These are phyloP conservation scores for Halichoeres trimaculatus DNA, from an alignment of 2,113 vertebrate genomes.

Conservation along the genomic window DNA sequence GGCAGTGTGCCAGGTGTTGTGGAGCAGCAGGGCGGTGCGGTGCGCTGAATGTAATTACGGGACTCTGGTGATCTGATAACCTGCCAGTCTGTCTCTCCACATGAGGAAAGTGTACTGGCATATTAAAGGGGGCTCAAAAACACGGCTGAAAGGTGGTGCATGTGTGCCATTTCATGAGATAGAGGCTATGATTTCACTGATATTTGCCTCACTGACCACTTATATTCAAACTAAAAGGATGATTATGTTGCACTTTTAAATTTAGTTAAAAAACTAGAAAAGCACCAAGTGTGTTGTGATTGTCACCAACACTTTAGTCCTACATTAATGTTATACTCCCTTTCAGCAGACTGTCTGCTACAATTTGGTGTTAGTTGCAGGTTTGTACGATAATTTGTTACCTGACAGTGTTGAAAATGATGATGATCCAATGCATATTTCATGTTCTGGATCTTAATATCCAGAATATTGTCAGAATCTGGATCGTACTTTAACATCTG, in stretches of 20 bases:
- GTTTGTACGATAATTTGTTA: no score
- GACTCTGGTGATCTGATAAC: constrained; percentile 76
- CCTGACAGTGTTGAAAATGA: no score
- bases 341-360: no score
- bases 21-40: constrained; percentile 62
- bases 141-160: constrained; percentile 8
- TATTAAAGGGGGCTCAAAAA: constrained; percentile 72
- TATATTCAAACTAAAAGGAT: not conserved
- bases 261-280: not conserved
- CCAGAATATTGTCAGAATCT: no score
- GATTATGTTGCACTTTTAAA: not conserved
- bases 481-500: no score
- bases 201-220: not conserved
- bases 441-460: no score
- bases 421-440: no score
- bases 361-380: no score
- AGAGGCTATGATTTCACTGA: not conserved
- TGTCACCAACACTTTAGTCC: no score
- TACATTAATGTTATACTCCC: no score
- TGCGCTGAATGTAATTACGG: constrained; percentile 76
- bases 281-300: no score
- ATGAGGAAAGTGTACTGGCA: constrained; percentile 63
- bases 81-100: constrained; percentile 75
- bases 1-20: constrained; percentile 73
- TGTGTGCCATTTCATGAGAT: not conserved